Evolutionary conservation across 2,797 vertebrate genomes (phyloP).

Genomic region (Rhinoraja longicauda): DNA sequence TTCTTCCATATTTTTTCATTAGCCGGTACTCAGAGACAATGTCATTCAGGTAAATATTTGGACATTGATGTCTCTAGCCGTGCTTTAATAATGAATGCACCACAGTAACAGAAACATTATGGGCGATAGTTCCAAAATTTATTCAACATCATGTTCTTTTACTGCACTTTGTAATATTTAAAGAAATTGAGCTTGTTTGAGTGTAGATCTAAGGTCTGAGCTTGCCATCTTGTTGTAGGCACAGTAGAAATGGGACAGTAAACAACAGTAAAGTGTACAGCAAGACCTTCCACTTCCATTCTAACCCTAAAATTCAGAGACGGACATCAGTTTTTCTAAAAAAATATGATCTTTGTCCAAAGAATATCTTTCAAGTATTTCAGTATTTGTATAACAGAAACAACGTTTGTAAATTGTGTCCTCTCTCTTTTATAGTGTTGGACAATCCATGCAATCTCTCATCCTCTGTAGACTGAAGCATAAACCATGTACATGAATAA

Average conservation of each 20-base stretch:
- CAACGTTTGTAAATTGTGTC: background rate
- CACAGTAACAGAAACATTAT: background rate
- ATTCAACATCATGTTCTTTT: background rate
- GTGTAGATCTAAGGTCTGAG: background rate
- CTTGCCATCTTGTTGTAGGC: background rate
- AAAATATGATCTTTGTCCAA: background rate
- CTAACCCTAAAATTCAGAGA: background rate
- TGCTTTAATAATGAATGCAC: slow-evolving; percentile 3
- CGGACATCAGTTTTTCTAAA: background rate
- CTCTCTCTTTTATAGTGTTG: background rate
- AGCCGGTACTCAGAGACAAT: background rate
- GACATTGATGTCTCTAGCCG: slow-evolving; percentile 20
- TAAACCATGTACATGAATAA: too few species aligned
- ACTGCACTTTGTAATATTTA: background rate
- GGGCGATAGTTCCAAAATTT: background rate
- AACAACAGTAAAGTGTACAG: background rate
- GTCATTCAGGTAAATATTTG: slow-evolving; percentile 26
- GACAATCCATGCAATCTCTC: background rate
- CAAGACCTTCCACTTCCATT: background rate
- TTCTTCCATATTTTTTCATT: background rate
- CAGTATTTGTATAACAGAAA: background rate
- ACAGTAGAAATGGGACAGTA: background rate
- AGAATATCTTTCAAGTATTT: background rate
- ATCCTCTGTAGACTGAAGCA: background rate
- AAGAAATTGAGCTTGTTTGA: background rate